Conservation (phyloP, 2,888 invertebrate genomes). For the Leptopilina drosophilae region DNA sequence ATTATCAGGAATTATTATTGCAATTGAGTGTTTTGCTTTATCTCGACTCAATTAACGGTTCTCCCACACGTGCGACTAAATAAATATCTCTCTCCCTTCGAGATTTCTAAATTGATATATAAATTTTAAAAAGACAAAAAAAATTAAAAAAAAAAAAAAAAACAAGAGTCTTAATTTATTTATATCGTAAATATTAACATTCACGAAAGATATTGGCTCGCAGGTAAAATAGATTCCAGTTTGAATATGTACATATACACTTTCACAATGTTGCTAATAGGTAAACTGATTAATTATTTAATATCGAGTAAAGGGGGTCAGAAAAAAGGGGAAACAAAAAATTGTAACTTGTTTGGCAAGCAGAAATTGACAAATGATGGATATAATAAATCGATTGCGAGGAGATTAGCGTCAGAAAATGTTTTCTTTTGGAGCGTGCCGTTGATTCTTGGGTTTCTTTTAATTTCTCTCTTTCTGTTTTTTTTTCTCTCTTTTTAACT, state of each 20-base stretch:
- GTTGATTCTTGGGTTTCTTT: conserved; percentile 31
- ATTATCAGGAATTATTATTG: not conserved
- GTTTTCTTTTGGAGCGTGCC: conserved; percentile 35
- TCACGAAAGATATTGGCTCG: not conserved
- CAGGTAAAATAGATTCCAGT: conserved; percentile 14
- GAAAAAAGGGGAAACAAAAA: not conserved
- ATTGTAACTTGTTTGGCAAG: conserved; percentile 21
- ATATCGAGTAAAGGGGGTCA: not conserved
- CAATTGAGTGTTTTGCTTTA: not conserved
- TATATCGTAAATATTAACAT: conserved; percentile 9
- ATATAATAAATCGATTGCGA: conserved; percentile 33
- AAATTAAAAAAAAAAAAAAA: not conserved
- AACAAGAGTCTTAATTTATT: not conserved
- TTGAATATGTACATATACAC: not conserved
- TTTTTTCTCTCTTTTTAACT: too few relatives aligned
- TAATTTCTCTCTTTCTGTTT: too few relatives aligned
- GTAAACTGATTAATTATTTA: conserved; percentile 21
- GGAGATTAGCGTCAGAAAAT: conserved; percentile 28
- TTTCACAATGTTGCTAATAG: conserved; percentile 31
- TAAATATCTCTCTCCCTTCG: not conserved
- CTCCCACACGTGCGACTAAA: not conserved
- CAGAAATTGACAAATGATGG: conserved; percentile 14
- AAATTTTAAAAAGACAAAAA: not conserved
- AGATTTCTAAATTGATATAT: not conserved
- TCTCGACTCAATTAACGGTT: not conserved